Evolutionary conservation across 2,888 invertebrate genomes (phyloP), one percentile per base, ranked within the genome.

Genomic region (Cremastobaeus sp.): DNA sequence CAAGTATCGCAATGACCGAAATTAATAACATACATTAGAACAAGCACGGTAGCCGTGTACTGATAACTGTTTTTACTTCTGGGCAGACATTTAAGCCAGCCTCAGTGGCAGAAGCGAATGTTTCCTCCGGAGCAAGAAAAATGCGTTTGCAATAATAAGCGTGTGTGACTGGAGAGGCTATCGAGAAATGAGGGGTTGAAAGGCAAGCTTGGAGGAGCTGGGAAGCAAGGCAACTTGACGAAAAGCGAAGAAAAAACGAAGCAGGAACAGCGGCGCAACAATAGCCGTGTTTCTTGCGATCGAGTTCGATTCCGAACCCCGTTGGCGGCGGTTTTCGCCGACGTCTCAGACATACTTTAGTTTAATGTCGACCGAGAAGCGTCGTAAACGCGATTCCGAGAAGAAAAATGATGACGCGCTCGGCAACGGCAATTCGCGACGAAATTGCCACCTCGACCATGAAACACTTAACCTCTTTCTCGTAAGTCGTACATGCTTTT

Each of bases 391-490:
- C 59, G 21, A 39, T 74, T 74, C 74, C 59, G 60, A 65, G 74
- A 69, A 70, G 70, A 70, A 70, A 74, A 74, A 74, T 70, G 41
- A 69, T 43, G 68, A 50, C 60, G 66, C 68, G 62, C 47, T 52
- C 45, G 64, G 48, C 37, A 25, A 32, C 55, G 73, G 64, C 37
- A 74, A 70, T 74, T 65, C 65, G 70, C 55, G 69, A 65, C 69
- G 60, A 74, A 69, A 74, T 74, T 74, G 74, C 74, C 74, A 66
- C 73, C 73, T 74, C 73, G 68, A 64, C 69, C 74, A 65, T 64
- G 70, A 74, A 74, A 66, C 70, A 66, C 72, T 75, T 75, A 75
- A 75, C 74, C 74, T 70, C 66, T 71, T 75, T 75, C 59, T 59
- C 70, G 65, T 60, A 55, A 74, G 59, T 64, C 54, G 74, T 54